phyloP scores from a whole-genome alignment of 30 jellyfish, hydroid and myxozoan species.

The Aurelia aurita region DNA sequence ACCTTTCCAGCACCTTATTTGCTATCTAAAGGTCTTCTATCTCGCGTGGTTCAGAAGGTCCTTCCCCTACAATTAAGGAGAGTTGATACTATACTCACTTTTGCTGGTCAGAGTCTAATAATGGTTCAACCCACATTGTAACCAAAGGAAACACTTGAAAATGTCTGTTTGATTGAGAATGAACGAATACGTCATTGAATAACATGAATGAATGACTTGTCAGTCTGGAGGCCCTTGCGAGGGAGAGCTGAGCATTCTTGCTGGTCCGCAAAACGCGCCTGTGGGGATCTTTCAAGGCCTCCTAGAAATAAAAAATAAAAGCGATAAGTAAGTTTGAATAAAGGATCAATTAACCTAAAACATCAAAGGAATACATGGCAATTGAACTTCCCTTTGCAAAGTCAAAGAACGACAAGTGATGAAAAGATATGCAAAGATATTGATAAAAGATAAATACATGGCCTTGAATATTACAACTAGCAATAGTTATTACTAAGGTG shows the following conservation, averaged over 20 bases:
- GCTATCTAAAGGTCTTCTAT: too few relatives aligned
- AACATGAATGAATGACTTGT: constrained; percentile 85
- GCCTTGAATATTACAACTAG: too few relatives aligned
- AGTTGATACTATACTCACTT: constrained; percentile 73
- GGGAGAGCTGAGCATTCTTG: constrained; percentile 75
- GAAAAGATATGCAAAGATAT: too few relatives aligned
- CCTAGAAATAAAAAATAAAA: constrained; percentile 54
- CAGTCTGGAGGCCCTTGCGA: constrained; percentile 90
- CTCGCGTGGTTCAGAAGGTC: too few relatives aligned
- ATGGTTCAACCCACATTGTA: constrained; percentile 99
- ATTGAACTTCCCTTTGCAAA: background rate
- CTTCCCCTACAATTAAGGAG: too few relatives aligned
- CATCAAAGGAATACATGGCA: background rate
- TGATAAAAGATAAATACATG: too few relatives aligned
- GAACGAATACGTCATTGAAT: constrained; percentile 95
- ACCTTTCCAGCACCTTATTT: too few relatives aligned
- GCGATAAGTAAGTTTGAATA: background rate
- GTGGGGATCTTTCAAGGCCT: constrained; percentile 90
- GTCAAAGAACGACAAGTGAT: too few relatives aligned
- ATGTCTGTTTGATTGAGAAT: constrained; percentile 89
- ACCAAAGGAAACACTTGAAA: constrained; percentile 96
- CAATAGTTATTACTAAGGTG: too few relatives aligned
- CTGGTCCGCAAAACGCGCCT: constrained; percentile 84
- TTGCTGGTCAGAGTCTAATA: constrained; percentile 65
- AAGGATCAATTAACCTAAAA: background rate